These are phyloP conservation scores for Hypena proboscidalis DNA, from an alignment of 2,888 invertebrate species.

Conservation along the genomic window DNA sequence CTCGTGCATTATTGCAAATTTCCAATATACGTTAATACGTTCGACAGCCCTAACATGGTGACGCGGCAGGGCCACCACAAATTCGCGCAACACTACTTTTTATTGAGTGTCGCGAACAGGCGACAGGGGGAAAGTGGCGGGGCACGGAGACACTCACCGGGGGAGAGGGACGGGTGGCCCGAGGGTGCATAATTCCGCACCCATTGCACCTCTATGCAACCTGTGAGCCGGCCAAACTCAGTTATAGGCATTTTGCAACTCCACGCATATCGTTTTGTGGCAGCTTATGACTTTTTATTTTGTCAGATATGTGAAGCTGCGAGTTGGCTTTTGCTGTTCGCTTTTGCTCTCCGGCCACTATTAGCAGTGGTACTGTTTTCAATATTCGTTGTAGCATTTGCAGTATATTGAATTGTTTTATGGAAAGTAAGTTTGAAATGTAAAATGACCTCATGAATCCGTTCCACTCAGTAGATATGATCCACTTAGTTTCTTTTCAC, in stretches of 20 bases:
- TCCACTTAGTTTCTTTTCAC: too few species aligned
- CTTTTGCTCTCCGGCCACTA: constrained; percentile 7
- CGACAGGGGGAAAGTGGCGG: constrained; percentile 24
- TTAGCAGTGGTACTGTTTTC: constrained; percentile 6
- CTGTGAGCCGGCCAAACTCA: constrained; percentile 55
- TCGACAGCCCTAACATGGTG: constrained; percentile 46
- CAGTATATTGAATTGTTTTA: too few species aligned
- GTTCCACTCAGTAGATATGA: too few species aligned
- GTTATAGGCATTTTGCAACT: constrained; percentile 62
- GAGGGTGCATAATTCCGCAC: constrained; percentile 67
- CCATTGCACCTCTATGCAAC: constrained; percentile 57
- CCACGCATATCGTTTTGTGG: constrained; percentile 44
- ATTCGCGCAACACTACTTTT: constrained; percentile 65
- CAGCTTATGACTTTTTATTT: constrained; percentile 32
- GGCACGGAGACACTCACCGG: constrained; percentile 7
- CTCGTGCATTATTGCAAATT: background rate
- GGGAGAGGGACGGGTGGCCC: constrained; percentile 30
- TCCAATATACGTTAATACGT: background rate
- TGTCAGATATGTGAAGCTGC: constrained; percentile 26
- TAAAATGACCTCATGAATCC: too few species aligned
- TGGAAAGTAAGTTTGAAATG: too few species aligned
- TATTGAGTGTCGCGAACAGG: constrained; percentile 56
- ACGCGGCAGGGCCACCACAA: constrained; percentile 54
- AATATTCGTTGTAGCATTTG: background rate
- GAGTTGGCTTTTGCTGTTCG: constrained; percentile 23